These are phyloP conservation scores for Rhabdomys dilectus DNA, from an alignment of 2,113 vertebrate genomes.

Conservation along the genomic window DNA sequence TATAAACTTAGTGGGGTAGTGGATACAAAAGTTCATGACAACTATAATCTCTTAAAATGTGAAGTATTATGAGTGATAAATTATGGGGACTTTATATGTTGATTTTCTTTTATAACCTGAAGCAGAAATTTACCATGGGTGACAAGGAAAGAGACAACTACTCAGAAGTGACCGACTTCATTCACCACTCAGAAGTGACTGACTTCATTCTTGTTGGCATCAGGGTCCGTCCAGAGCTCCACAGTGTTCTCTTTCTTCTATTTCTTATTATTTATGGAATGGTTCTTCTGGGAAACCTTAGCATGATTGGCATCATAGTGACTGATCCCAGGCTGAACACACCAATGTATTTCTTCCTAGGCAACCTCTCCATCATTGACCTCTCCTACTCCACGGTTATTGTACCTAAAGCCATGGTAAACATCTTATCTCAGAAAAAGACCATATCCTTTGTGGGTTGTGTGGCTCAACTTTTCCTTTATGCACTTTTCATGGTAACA, in stretches of 20 bases:
- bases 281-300: conserved; percentile 69
- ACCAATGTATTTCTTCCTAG: conserved; percentile 79
- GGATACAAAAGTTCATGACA: neutral
- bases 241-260: conserved; percentile 67
- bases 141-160: conserved; percentile 63
- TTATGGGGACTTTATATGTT: conserved; percentile 4
- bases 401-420: conserved; percentile 72
- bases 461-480: conserved; percentile 71
- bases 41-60: neutral
- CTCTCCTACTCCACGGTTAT: conserved; percentile 70
- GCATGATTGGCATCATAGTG: conserved; percentile 69
- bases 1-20: neutral
- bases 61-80: neutral
- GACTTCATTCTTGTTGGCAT: conserved; percentile 76
- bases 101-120: conserved; percentile 58
- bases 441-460: conserved; percentile 74
- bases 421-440: conserved; percentile 67
- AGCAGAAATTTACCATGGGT: conserved; percentile 69
- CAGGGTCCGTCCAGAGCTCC: conserved; percentile 66
- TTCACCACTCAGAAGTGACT: conserved; percentile 66
- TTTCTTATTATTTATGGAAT: conserved; percentile 69
- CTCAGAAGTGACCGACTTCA: conserved; percentile 70
- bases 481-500: conserved; percentile 66
- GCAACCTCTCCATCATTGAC: conserved; percentile 72
- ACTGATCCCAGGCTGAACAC: conserved; percentile 68